phyloP scores from a whole-genome alignment of 1,140 invertebrate genomes.

The Chrysoperla carnea region DNA sequence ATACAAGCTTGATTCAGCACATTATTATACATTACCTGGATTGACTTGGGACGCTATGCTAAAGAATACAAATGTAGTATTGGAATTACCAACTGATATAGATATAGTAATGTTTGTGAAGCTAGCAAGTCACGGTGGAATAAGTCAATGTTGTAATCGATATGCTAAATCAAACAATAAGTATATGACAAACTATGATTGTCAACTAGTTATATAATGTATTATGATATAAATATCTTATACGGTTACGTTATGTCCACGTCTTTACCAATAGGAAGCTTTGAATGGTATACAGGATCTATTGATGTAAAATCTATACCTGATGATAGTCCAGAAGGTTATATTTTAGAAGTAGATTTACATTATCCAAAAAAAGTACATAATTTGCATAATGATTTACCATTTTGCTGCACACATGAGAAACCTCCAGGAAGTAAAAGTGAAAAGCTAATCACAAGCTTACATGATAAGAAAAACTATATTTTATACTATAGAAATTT shows the following conservation, averaged over 20 bases:
- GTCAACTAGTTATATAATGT: not conserved
- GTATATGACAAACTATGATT: not conserved
- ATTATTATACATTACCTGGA: not conserved
- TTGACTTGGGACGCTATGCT: not conserved
- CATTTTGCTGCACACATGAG: constrained; percentile 4
- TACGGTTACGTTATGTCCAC: not conserved
- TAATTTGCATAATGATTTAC: constrained; percentile 10
- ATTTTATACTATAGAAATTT: constrained; percentile 16
- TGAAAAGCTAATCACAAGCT: constrained; percentile 6
- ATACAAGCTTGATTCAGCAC: not conserved
- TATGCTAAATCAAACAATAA: constrained; percentile 3
- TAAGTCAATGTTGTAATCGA: constrained; percentile 1
- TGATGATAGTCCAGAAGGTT: constrained; percentile 2
- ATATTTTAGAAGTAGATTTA: constrained; percentile 13
- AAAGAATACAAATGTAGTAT: not conserved
- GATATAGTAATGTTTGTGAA: not conserved
- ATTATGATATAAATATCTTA: not conserved
- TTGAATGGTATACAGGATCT: not conserved
- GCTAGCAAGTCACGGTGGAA: not conserved
- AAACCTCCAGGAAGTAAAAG: constrained; percentile 2
- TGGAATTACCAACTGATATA: not conserved
- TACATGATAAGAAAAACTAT: constrained; percentile 11
- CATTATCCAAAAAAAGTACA: constrained; percentile 14
- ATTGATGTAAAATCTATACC: not conserved
- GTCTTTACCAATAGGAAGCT: not conserved